These are phyloP conservation scores for Calcarius lapponicus DNA, from an alignment of 2,797 vertebrate species.

Conservation along the genomic window DNA sequence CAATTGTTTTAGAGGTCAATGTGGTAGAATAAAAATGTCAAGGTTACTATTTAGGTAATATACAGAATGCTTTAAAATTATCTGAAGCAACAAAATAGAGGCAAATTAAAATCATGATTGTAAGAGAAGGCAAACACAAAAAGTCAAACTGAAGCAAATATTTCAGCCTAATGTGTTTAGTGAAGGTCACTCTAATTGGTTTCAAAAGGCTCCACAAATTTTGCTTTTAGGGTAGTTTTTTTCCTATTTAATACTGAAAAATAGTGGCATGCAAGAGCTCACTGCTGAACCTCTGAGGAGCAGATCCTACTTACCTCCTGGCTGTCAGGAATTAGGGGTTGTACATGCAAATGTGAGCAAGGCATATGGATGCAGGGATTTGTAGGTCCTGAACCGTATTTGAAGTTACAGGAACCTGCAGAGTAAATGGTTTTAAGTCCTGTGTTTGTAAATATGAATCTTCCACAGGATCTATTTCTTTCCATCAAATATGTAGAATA, in stretches of 20 bases:
- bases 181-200: conserved; percentile 20
- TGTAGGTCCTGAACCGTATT: background rate
- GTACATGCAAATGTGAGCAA: background rate
- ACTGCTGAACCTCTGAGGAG: background rate
- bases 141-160: conserved; percentile 6
- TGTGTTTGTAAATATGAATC: background rate
- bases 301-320: background rate
- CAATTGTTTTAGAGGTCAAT: conserved; percentile 21
- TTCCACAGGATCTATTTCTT: background rate
- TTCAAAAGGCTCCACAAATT: background rate
- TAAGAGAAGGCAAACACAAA: background rate
- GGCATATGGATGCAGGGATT: background rate
- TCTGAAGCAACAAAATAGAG: background rate
- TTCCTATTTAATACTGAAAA: background rate
- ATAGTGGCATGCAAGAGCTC: background rate
- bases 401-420: background rate
- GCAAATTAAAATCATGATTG: conserved; percentile 37
- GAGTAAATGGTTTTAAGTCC: background rate
- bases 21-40: conserved; percentile 12
- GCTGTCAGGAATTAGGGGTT: background rate
- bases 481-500: background rate
- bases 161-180: background rate
- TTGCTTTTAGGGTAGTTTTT: background rate
- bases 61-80: background rate
- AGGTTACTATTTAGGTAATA: background rate